A percentile compares a stretch with the other conserved stretches of the same genome.
phyloP scores from a whole-genome alignment of 2,113 vertebrate species.

The Myrmecophaga tridactyla region DNA sequence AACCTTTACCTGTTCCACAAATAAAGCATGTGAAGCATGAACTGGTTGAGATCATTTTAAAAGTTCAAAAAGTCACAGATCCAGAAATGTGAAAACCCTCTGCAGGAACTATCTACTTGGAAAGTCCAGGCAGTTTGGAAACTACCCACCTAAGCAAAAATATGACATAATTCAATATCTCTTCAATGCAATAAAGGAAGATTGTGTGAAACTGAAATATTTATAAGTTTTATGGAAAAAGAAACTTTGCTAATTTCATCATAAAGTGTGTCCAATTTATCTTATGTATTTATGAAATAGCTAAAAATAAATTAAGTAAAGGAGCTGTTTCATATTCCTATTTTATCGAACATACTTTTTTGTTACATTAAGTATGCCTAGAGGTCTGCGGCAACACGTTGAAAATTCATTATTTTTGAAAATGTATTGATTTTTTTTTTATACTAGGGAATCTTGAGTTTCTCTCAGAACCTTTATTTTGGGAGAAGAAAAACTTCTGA shows the following conservation, averaged over 20 bases:
- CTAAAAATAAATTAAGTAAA: background rate
- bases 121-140: constrained; percentile 82
- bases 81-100: constrained; percentile 90
- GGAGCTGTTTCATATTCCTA: background rate
- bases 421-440: background rate
- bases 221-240: background rate
- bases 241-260: background rate
- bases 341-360: background rate
- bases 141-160: constrained; percentile 84
- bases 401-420: background rate
- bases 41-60: constrained; percentile 91
- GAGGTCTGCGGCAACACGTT: background rate
- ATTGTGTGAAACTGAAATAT: background rate
- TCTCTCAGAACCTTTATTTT: constrained; percentile 4
- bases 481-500: constrained; percentile 5
- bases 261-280: background rate
- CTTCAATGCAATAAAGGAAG: constrained; percentile 70
- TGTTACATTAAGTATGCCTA: background rate
- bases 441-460: background rate
- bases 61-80: constrained; percentile 92
- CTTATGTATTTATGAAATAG: background rate
- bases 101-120: constrained; percentile 86
- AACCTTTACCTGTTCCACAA: constrained; percentile 87
- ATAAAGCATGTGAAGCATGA: constrained; percentile 93
- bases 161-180: constrained; percentile 88